Conservation (phyloP, 2,888 invertebrate genomes). For the Nymphalis c-album region DNA sequence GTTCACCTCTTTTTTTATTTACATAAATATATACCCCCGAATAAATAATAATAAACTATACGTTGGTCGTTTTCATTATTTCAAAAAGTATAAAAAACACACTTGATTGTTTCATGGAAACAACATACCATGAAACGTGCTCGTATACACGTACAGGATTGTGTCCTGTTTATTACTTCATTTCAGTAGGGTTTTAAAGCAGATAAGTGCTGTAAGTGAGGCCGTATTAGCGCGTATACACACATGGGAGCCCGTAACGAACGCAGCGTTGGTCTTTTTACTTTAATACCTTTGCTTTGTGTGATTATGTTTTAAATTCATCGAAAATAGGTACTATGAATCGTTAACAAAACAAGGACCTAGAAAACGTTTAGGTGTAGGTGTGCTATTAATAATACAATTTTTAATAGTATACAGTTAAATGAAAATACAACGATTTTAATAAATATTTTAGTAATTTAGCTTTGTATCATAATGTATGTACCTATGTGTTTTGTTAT, state of each 20-base stretch:
- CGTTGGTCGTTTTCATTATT: background rate
- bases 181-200: slow-evolving; percentile 66
- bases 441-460: no score
- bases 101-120: background rate
- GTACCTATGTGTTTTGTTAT: no score
- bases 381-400: no score
- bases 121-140: background rate
- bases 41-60: background rate
- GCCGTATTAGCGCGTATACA: slow-evolving; percentile 59
- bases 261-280: slow-evolving; percentile 14
- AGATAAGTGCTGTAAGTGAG: slow-evolving; percentile 57
- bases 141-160: slow-evolving; percentile 37
- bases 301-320: slow-evolving; percentile 11
- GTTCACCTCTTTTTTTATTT: no score
- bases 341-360: background rate
- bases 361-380: background rate
- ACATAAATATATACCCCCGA: no score
- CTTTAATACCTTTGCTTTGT: slow-evolving; percentile 13
- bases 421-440: no score
- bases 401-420: no score
- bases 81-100: background rate
- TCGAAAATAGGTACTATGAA: background rate
- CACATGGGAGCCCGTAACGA: slow-evolving; percentile 44
- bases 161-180: slow-evolving; percentile 67
- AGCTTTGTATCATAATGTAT: no score